A percentile compares a stretch with the other conserved stretches of the same genome.
These are phyloP conservation scores for Pachypanchax playfairii DNA, from an alignment of 2,113 vertebrate species.

Conservation along the genomic window DNA sequence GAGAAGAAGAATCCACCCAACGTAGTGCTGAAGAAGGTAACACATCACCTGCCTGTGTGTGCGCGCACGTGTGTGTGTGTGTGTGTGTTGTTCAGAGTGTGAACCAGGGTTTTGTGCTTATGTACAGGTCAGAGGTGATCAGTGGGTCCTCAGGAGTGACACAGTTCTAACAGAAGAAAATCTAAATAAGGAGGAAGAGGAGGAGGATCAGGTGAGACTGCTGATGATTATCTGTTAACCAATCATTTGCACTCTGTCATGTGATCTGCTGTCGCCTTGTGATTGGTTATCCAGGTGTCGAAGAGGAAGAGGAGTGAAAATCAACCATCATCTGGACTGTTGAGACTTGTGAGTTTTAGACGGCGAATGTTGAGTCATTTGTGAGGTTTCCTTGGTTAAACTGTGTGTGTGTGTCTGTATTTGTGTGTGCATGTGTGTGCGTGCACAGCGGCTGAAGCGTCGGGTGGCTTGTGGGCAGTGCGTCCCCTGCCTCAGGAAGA, in stretches of 20 bases:
- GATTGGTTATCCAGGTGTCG: slow-evolving; percentile 9
- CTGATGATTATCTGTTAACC: background rate
- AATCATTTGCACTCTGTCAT: background rate
- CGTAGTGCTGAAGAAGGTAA: slow-evolving; percentile 7
- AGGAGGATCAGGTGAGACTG: background rate
- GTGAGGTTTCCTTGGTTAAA: background rate
- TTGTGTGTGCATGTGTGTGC: no score
- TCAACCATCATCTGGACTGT: no score
- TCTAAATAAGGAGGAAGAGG: background rate
- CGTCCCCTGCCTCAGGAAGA: slow-evolving; percentile 1
- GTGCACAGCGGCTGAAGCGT: background rate
- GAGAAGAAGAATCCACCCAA: background rate
- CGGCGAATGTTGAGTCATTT: background rate
- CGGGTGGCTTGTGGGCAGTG: background rate
- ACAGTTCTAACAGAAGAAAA: background rate
- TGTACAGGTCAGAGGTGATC: background rate
- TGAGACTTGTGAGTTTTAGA: background rate
- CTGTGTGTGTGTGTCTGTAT: background rate
- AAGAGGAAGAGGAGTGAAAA: background rate
- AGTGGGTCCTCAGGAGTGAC: background rate
- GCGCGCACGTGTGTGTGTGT: no score
- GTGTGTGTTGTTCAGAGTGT: background rate
- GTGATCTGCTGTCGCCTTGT: slow-evolving; percentile 1
- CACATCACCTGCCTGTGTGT: background rate
- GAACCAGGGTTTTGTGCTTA: background rate